Conservation (phyloP, 2,888 invertebrate species). For the Parnassius glacialis region DNA sequence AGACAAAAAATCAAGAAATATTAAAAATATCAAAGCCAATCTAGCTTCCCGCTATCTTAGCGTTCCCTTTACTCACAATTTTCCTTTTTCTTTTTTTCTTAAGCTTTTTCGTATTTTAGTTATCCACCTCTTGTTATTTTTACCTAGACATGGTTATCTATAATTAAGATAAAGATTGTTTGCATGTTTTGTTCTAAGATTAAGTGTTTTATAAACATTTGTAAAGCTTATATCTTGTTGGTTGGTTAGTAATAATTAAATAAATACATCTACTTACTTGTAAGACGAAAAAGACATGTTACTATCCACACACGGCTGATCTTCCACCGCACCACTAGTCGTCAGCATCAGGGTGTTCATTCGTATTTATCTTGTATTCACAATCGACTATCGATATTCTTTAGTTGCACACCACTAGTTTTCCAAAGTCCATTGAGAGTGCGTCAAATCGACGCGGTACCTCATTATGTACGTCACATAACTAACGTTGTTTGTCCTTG, state of each 20-base stretch:
- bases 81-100: no score
- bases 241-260: not conserved
- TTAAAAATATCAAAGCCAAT: no score
- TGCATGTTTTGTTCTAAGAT: no score
- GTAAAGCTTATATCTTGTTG: no score
- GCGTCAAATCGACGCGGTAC: slow-evolving; percentile 57
- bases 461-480: slow-evolving; percentile 59
- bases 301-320: slow-evolving; percentile 69
- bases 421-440: slow-evolving; percentile 44
- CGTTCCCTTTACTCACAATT: no score
- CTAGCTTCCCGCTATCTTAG: no score
- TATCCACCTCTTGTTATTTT: no score
- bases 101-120: no score
- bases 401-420: slow-evolving; percentile 55
- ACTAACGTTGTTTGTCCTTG: slow-evolving; percentile 45
- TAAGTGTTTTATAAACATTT: no score
- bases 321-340: slow-evolving; percentile 65
- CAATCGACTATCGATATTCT: slow-evolving; percentile 33
- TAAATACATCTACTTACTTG: slow-evolving; percentile 58
- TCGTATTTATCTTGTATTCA: slow-evolving; percentile 41
- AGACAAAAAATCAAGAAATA: no score
- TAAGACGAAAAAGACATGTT: slow-evolving; percentile 76
- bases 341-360: slow-evolving; percentile 79
- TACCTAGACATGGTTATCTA: no score
- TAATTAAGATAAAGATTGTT: no score